Base-by-base conservation (phyloP, 2,797 vertebrate species). In the Kryptolebias ocellatus region DNA sequence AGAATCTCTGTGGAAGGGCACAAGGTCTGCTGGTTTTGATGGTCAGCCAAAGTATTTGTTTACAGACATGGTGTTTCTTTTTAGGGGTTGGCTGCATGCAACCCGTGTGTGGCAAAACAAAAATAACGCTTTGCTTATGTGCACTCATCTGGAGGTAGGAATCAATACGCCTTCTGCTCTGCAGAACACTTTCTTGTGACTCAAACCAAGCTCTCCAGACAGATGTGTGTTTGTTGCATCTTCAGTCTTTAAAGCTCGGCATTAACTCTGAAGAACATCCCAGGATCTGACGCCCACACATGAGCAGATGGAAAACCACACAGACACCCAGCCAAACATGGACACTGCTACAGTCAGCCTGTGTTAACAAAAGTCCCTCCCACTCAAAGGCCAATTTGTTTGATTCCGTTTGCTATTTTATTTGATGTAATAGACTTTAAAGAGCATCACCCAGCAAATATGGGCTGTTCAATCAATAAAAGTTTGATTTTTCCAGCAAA, bases 1-100 rank as follows among this genome's bases (percentile, higher is more conserved):
- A 84, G 65, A 92, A 88, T 90, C 86, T 92, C 87, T 87, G 80
- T 89, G 91, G 88, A 83, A 86, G 84, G 86, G 85, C 78, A 78
- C 66, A 77, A 86, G 89, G 87, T 91, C 85, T 83, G 67, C 50
- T 59, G 72, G 74, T 91, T 94, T 92, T 94, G 91, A 93, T 92
- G 86, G 89, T 86, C 88, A 90, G 92, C 92, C 92, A 93, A 91
- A 76, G 76, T 84, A 79, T 89, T 88, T 87, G 86, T 92, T 86
- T 89, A 85, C 85, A 88, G 84, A 89, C 86, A 75, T 79, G 70
- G 63, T 83, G 83, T 81, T 83, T 90, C 59, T 87, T 85, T 91
- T 87, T 83, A 68, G 79, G 74, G 81, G 72, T 82, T 83, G 85
- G 82, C 84, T 87, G 78, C 77, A 37, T 83, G 81, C 85, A 84